Percentiles rank a stretch among this genome's conserved stretches.
These are phyloP conservation scores for Drosophila monieri DNA, from an alignment of 2,888 invertebrate species.

Conservation along the genomic window DNA sequence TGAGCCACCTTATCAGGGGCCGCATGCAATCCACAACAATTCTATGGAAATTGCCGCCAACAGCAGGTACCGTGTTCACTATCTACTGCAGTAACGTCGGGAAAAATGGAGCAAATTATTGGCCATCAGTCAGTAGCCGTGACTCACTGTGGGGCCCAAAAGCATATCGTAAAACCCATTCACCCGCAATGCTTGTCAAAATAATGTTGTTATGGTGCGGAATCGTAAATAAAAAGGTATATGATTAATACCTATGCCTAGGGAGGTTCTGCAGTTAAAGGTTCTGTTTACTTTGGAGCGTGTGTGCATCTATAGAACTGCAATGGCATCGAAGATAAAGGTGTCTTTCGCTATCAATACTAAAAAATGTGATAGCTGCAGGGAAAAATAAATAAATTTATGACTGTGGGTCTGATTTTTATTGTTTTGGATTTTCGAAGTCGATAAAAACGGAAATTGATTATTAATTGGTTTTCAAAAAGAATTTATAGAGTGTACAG, in stretches of 20 bases:
- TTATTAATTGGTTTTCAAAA: constrained; percentile 10
- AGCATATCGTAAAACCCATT: constrained; percentile 16
- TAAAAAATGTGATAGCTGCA: constrained; percentile 7
- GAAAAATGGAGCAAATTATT: constrained; percentile 31
- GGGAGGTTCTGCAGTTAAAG: constrained; percentile 2
- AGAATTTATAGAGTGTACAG: background rate
- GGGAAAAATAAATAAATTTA: constrained; percentile 27
- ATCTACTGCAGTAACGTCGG: constrained; percentile 20
- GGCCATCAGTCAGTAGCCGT: constrained; percentile 17
- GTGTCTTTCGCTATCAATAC: constrained; percentile 14
- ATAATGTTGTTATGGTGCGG: constrained; percentile 16
- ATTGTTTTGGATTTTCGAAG: constrained; percentile 7
- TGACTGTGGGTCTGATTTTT: constrained; percentile 8
- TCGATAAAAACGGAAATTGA: constrained; percentile 5
- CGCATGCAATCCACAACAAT: constrained; percentile 34
- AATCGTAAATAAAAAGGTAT: constrained; percentile 20
- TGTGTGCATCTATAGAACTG: constrained; percentile 9
- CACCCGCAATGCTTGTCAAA: constrained; percentile 14
- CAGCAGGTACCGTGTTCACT: constrained; percentile 22
- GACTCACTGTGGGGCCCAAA: constrained; percentile 16
- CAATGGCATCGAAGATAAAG: constrained; percentile 33
- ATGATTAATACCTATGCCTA: background rate
- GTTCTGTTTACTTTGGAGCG: constrained; percentile 23
- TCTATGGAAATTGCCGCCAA: constrained; percentile 46
- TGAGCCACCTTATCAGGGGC: constrained; percentile 44